Conservation (phyloP, 2,113 vertebrate species). For the Salvelinus namaycush region DNA sequence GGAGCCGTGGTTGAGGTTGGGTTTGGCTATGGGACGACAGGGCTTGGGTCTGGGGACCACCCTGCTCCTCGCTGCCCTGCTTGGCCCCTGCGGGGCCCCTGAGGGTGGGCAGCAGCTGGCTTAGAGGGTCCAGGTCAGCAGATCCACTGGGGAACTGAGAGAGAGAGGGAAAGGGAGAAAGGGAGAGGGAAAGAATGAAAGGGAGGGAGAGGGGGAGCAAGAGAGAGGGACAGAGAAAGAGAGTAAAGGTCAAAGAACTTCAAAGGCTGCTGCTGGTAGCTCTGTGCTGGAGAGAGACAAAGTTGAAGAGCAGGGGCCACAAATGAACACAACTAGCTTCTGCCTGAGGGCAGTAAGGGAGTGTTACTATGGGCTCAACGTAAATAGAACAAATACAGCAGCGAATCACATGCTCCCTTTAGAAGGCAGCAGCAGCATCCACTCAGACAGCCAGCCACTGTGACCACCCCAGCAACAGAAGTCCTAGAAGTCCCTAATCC, state of each 20-base stretch:
- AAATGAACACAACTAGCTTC: constrained; percentile 8
- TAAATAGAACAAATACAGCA: not conserved
- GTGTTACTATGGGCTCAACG: not conserved
- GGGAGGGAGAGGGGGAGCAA: too few relatives aligned
- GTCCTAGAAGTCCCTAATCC: too few relatives aligned
- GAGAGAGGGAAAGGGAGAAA: not conserved
- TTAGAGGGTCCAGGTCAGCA: constrained; percentile 82
- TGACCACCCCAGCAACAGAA: too few relatives aligned
- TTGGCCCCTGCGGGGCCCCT: constrained; percentile 77
- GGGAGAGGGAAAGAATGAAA: not conserved
- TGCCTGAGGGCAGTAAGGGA: not conserved
- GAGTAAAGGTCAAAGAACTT: constrained; percentile 12
- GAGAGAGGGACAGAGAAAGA: not conserved
- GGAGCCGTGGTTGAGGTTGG: constrained; percentile 18
- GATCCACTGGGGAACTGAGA: constrained; percentile 67
- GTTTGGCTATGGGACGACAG: constrained; percentile 51
- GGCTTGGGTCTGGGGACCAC: constrained; percentile 36
- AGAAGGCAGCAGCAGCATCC: not conserved
- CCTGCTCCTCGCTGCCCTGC: constrained; percentile 53
- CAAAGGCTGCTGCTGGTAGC: constrained; percentile 1
- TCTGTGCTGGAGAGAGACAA: not conserved
- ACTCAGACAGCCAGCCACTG: not conserved
- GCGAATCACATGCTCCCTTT: not conserved
- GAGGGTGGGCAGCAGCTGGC: constrained; percentile 82
- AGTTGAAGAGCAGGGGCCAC: not conserved